Evolutionary conservation across 64 coral and sea anemone species (phyloP), one percentile per base, ranked within the genome.

Genomic region (Pocillopora damicornis): DNA sequence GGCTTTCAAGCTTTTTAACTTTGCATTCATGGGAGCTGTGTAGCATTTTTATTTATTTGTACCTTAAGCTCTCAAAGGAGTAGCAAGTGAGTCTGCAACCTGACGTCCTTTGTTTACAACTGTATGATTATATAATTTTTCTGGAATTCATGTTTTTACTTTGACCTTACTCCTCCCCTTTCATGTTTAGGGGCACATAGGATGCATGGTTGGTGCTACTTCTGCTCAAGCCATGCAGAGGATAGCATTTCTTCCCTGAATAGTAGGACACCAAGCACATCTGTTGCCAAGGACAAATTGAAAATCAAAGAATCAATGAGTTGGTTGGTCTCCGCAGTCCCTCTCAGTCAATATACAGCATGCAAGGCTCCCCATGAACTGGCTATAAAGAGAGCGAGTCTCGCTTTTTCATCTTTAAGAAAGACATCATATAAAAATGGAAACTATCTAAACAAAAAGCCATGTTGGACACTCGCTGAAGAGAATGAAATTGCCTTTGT

Each of bases 341-440:
- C 38, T 86, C 83, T 60, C 26, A 15, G 5, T 68, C 30, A 91
- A 91, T 18, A 91, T 91, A 57, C 66, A 69, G 4, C 16, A 4
- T 20, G 89, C 84, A 7, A 91, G 59, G 11, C 81, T 23, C 2
- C 16, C 64, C 89, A 91, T 86, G 61, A 91, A 91, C 73, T 69
- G 10, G 4, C 71, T 58, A 75, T 91, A 91, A 15, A 91, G 20
- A 1, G 89, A 42, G 37, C 86, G 89, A 13, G 25, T 86, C 81
- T 91, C 81, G 34, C 80, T 76, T 17, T 68, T 86, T 34, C 16
- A 36, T 20, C 89, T 81, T 2, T 35, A 11, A n/a, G 89, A 71
- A n/a, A 91, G 45, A 17, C 89, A 23, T 35, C 89, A 13, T 81
- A 91, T 91, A 73, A 86, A 91, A 45, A 30, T 30, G 30, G 30